These are phyloP conservation scores for Sclerodermus sp. DNA, from an alignment of 2,888 invertebrate species.

Conservation along the genomic window DNA sequence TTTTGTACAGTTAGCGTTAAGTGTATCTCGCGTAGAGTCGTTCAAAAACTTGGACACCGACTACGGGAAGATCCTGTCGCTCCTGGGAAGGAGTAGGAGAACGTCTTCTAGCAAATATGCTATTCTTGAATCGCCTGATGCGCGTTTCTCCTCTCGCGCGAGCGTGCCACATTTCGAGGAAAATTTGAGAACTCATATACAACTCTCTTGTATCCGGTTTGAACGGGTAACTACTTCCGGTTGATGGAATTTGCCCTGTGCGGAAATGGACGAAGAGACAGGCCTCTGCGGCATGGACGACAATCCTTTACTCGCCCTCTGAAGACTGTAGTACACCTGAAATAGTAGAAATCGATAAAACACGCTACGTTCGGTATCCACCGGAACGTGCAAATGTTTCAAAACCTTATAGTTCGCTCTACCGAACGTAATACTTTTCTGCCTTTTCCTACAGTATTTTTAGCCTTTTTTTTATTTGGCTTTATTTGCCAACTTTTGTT, in stretches of 20 bases:
- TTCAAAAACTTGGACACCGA: too few species aligned
- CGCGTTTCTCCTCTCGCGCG: not conserved
- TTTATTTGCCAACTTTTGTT: too few species aligned
- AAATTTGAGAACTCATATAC: slow-evolving; percentile 68
- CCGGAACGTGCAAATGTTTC: too few species aligned
- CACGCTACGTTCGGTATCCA: too few species aligned
- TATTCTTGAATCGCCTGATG: not conserved
- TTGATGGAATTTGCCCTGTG: slow-evolving; percentile 70
- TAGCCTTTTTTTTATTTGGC: too few species aligned
- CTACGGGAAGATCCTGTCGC: too few species aligned
- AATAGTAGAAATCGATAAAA: slow-evolving; percentile 35
- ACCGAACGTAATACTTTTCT: too few species aligned
- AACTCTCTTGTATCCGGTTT: slow-evolving; percentile 86
- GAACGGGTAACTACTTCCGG: slow-evolving; percentile 86
- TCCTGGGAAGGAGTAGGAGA: too few species aligned
- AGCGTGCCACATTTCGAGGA: not conserved
- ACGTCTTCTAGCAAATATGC: too few species aligned
- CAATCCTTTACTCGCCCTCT: slow-evolving; percentile 70
- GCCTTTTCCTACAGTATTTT: too few species aligned
- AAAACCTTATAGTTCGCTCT: too few species aligned
- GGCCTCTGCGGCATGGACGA: slow-evolving; percentile 62
- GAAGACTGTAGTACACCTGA: slow-evolving; percentile 80
- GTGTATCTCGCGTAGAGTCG: not conserved
- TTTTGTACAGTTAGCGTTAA: not conserved
- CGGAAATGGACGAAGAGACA: slow-evolving; percentile 77